A percentile compares a stretch with the other conserved stretches of the same genome.
These are phyloP conservation scores for Acrobasis consociella DNA, from an alignment of 2,888 invertebrate species.

Conservation along the genomic window DNA sequence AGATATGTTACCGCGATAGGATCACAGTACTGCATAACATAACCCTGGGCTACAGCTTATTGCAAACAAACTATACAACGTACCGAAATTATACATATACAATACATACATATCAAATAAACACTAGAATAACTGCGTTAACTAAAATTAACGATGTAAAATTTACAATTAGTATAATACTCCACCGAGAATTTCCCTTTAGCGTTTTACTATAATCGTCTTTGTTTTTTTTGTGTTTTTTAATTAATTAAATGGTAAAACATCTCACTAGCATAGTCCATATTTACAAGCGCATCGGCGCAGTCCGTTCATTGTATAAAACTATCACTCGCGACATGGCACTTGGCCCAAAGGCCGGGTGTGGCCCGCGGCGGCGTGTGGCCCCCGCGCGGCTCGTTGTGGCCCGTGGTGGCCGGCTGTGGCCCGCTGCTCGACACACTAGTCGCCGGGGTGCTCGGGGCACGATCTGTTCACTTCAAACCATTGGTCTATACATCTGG, in stretches of 20 bases:
- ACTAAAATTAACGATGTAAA: conserved; percentile 68
- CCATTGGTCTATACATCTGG: conserved; percentile 99
- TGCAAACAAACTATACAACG: conserved; percentile 36
- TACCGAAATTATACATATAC: conserved; percentile 30
- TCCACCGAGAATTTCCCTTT: conserved; percentile 68
- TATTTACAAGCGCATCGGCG: conserved; percentile 71
- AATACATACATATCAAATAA: conserved; percentile 57
- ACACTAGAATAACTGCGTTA: conserved; percentile 47
- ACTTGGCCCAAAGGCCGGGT: conserved; percentile 37
- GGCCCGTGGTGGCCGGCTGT: conserved; percentile 5
- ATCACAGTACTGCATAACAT: conserved; percentile 42
- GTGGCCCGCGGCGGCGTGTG: conserved; percentile 47
- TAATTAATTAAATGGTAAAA: conserved; percentile 73
- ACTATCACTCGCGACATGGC: conserved; percentile 74
- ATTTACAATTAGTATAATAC: conserved; percentile 63
- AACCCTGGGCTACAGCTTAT: conserved; percentile 46
- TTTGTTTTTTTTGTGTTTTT: conserved; percentile 59
- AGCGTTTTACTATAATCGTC: conserved; percentile 66
- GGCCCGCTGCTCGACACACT: conserved; percentile 57
- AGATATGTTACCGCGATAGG: conserved; percentile 61
- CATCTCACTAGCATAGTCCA: conserved; percentile 76
- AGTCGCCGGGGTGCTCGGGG: conserved; percentile 99
- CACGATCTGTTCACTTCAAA: conserved; percentile 99
- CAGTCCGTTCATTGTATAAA: conserved; percentile 76
- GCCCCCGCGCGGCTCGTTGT: conserved; percentile 23